Base-by-base conservation (phyloP, 2,113 vertebrate species). In the Cephalophus harveyi region DNA sequence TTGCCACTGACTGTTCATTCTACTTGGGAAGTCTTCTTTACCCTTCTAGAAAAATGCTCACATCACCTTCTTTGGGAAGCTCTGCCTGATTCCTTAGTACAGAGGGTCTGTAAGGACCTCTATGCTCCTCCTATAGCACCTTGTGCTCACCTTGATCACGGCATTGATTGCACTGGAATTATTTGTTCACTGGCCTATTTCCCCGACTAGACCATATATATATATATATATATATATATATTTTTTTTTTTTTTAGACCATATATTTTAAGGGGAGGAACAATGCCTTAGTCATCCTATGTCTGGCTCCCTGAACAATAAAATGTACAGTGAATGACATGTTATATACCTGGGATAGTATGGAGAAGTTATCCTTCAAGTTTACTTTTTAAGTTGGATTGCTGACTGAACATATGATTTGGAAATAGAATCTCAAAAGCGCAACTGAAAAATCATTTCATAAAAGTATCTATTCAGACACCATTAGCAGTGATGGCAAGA, bases 361-460 rank as follows among this genome's bases (percentile, higher is more conserved):
- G 57, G 46, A 40, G 27, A 87, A 91, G 94, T 71, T 62, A 89
- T 50, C 59, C 17, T 76, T 91, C 11, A 87, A 71, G 33, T 59
- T 88, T 57, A 94, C 48, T 94, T 97, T 96, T 95, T 48, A 91
- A 86, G 48, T 55, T 43, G 55, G 8, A 82, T 30, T 36, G 6
- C 46, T 30, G 50, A 95, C 46, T 92, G 62, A 90, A 94, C 93
- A 59, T n/a, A 64, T 33, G 81, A 90, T 67, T 84, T 87, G 54
- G 60, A 94, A 85, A 96, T 30, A 85, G 67, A 15, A 82, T 48
- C 64, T 96, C 92, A 40, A 94, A 97, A 97, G 87, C 87, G n/a
- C 43, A 97, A 82, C 19, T 89, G 62, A 55, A 93, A 59, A 91
- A 57, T 16, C 6, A 67, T 52, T 87, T 93, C 79, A 33, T 64